Base-by-base conservation (phyloP, 2,797 vertebrate species). In the Naso thynnoides region DNA sequence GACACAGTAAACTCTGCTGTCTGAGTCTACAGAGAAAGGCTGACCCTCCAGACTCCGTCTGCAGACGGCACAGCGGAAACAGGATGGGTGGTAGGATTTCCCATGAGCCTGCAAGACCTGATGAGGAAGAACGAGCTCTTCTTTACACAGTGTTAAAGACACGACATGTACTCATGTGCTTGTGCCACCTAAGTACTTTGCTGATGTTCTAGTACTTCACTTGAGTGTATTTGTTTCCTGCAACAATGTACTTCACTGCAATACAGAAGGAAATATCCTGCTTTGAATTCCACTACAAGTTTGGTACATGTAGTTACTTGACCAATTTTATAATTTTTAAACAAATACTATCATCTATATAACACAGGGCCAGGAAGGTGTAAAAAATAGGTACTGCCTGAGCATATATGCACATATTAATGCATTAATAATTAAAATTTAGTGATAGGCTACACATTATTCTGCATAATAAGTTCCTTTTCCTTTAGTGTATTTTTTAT, bases 101-200 rank as follows among this genome's bases (percentile, higher is more conserved):
- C 96, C 96, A 16, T 93, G 84, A 56, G 97, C 97, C 88, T 98
- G 97, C 54, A 98, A 89, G 65, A 98, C 96, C 97, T 98, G 90
- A 24, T 5, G 19, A 76, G 6, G 29, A 38, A 70, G 31, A 68
- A 15, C 8, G 0, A 62, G 47, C 13, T 68, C 0, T 31, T 24
- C 21, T 53, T 56, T 24, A 27, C n/a, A 52, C 50, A 33, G 0
- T 24, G 38, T 14, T 8, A 50, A 14, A 15, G 31, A 15, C 8
- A 5, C 0, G 2, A 7, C 26, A 23, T 24, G 6, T 61, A 49
- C 18, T 48, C 38, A 60, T 27, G 5, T 23, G 26, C 21, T 48
- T 10, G n/a, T n/a, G n/a, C n/a, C 23, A 31, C 38, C 10, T 41
- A 41, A 16, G 33, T 33, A 33, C 33, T 7, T 7, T 33, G n/a